A percentile compares a stretch with the other conserved stretches of the same genome.
phyloP scores from a whole-genome alignment of 2,113 vertebrate species.

The Aptenodytes forsteri region DNA sequence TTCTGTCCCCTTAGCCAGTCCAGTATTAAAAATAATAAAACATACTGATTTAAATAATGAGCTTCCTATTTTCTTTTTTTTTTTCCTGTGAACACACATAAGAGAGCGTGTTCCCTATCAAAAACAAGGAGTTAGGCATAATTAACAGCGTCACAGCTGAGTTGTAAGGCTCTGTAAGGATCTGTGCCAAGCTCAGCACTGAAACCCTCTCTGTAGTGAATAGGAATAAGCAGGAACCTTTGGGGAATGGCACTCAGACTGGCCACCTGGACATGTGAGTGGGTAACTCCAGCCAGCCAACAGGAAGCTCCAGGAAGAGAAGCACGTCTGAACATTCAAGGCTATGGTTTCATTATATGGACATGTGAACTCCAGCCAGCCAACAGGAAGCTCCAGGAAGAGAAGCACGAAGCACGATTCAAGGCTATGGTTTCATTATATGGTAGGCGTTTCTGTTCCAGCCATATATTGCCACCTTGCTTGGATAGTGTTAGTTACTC shows the following conservation, averaged over 20 bases:
- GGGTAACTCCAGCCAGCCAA: not conserved
- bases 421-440: not conserved
- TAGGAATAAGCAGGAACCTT: not conserved
- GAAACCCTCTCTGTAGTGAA: not conserved
- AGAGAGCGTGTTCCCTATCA: not conserved
- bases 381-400: not conserved
- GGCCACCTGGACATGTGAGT: not conserved
- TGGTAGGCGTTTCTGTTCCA: not conserved
- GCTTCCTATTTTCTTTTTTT: not conserved
- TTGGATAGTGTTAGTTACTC: not conserved
- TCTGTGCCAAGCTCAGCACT: not conserved
- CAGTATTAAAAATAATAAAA: not conserved
- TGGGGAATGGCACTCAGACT: not conserved
- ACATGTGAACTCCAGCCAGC: too few relatives aligned
- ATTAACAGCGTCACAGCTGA: not conserved
- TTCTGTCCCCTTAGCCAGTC: not conserved
- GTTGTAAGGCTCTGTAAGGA: not conserved
- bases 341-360: not conserved
- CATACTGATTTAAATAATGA: not conserved
- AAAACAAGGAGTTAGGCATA: not conserved
- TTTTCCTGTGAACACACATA: not conserved
- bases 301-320: not conserved
- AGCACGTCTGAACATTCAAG: not conserved
- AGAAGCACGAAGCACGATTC: not conserved
- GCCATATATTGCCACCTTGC: not conserved